Base-by-base conservation (phyloP, 2,888 invertebrate species). In the Limnephilus rhombicus region DNA sequence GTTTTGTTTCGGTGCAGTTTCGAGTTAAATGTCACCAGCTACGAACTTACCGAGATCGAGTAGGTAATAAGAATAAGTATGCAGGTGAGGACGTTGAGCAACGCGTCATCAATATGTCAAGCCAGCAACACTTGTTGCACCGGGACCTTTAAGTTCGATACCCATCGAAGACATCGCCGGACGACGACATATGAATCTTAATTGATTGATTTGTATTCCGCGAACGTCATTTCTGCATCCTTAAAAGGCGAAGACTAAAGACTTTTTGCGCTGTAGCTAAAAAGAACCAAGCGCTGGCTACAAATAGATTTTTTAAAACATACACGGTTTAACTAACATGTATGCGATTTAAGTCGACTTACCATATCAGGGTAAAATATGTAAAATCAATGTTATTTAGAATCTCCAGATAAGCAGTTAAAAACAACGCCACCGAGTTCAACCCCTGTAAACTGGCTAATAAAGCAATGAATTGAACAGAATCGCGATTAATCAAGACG, bases 111-210 rank as follows among this genome's bases (percentile, higher is more conserved):
- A 53, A 53, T 68, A 53, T 68, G 88, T 88, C 88, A 68, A n/a
- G 88, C 53, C 53, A 18, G 31, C 37, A 15, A 68, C 15, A 18
- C 88, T 88, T 37, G 53, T 15, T 88, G 68, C 88, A 88, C 31
- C 88, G 88, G 88, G 53, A 88, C 88, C 88, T 88, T 88, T 53
- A 53, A 68, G 88, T 88, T 53, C 31, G 88, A 88, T 49, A 53
- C 68, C 88, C 53, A 49, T 31, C 34, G 29, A 80, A 18, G 89
- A 80, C 89, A 80, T 45, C 53, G 86, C n/a, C 41, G 87, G n/a
- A 13, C 53, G 87, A n/a, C 80, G 34, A 24, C 80, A 29, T 29
- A n/a, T 24, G 89, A 89, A 89, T 89, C 41, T 89, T 41, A 89
- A 89, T 89, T 11, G 37, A n/a, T 41, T 80, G 37, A 80, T 89